Percentiles rank a stretch among this genome's conserved stretches.
Conservation (phyloP, 2,113 vertebrate genomes). For the Catharus bicknelli region DNA sequence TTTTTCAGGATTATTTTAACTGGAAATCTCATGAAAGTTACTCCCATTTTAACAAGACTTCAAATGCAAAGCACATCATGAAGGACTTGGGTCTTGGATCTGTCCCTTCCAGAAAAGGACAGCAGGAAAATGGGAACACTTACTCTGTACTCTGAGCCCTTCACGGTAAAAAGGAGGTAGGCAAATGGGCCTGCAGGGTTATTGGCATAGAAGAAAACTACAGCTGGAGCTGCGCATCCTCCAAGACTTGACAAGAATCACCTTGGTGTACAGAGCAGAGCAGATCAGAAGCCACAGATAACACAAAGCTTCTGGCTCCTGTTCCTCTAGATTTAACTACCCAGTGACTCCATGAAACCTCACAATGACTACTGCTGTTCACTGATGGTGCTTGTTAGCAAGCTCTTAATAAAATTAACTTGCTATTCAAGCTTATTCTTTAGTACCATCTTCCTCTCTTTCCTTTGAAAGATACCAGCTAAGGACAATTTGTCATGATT, state of each 20-base stretch:
- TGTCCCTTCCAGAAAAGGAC: slow-evolving; percentile 79
- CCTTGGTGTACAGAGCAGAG: slow-evolving; percentile 64
- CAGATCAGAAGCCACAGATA: slow-evolving; percentile 62
- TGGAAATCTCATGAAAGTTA: slow-evolving; percentile 74
- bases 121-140: slow-evolving; percentile 77
- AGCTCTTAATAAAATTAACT: not conserved
- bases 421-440: not conserved
- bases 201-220: not conserved
- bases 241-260: slow-evolving; percentile 72
- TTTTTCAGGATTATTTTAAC: slow-evolving; percentile 80
- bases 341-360: not conserved
- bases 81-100: slow-evolving; percentile 15
- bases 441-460: not conserved
- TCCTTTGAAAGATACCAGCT: not conserved
- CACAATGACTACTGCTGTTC: not conserved
- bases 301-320: not conserved
- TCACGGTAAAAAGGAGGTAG: slow-evolving; percentile 2
- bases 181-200: slow-evolving; percentile 3
- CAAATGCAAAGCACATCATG: not conserved
- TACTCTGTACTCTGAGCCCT: slow-evolving; percentile 77
- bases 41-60: slow-evolving; percentile 57
- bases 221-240: slow-evolving; percentile 63
- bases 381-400: not conserved
- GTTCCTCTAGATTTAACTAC: not conserved
- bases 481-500: not conserved